These are phyloP conservation scores for Danio tinwini DNA, from an alignment of 2,797 vertebrate genomes.

Conservation along the genomic window DNA sequence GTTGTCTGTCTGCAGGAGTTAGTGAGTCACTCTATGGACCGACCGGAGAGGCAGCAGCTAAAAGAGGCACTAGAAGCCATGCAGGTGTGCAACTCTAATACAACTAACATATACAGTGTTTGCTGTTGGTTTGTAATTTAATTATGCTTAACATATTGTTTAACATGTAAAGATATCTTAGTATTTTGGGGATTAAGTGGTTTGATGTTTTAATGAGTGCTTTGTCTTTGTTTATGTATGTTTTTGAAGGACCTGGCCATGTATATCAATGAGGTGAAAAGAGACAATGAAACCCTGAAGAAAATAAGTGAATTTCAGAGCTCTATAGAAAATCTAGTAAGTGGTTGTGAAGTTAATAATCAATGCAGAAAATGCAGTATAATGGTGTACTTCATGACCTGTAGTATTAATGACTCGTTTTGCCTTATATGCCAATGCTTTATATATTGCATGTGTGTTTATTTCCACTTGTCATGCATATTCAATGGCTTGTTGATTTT, in stretches of 20 bases:
- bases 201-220: not conserved
- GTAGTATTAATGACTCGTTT: not conserved
- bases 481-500: not conserved
- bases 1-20: constrained; percentile 82
- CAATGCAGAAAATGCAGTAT: not conserved
- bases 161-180: constrained; percentile 9
- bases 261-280: constrained; percentile 98
- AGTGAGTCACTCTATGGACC: constrained; percentile 89
- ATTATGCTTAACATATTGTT: not conserved
- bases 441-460: not conserved
- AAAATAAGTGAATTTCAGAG: constrained; percentile 98
- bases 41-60: constrained; percentile 90
- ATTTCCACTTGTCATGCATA: not conserved
- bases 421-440: not conserved
- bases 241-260: constrained; percentile 92
- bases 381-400: no score
- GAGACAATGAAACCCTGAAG: constrained; percentile 98
- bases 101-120: not conserved
- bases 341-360: constrained; percentile 52
- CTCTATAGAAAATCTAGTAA: constrained; percentile 96
- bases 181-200: not conserved
- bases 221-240: constrained; percentile 1
- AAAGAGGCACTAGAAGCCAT: constrained; percentile 96
- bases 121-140: not conserved
- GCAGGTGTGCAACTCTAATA: constrained; percentile 85